A percentile compares a stretch with the other conserved stretches of the same genome.
These are phyloP conservation scores for Protosalanx chinensis DNA, from an alignment of 2,797 vertebrate genomes.

Conservation along the genomic window DNA sequence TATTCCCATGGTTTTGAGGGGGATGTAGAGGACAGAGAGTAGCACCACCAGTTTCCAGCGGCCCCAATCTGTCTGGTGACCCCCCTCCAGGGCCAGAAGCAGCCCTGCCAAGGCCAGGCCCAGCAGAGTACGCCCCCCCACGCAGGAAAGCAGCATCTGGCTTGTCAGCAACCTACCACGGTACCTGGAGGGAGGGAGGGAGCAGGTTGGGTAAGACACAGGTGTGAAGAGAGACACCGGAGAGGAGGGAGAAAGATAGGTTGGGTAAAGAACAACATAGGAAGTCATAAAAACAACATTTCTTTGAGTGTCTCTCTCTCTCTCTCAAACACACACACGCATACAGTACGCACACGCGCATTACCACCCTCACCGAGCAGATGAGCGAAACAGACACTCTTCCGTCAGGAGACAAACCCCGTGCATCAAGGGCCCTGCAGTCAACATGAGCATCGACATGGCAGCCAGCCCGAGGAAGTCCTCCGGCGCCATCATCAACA, in stretches of 20 bases:
- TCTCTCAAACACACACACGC: background rate
- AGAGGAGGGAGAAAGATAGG: background rate
- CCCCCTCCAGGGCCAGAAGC: constrained; percentile 30
- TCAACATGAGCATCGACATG: constrained; percentile 43
- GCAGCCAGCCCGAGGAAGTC: constrained; percentile 34
- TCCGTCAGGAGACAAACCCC: constrained; percentile 50
- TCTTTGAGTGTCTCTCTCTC: no score
- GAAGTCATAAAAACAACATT: no score
- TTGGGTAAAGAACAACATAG: background rate
- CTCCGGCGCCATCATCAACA: constrained; percentile 23
- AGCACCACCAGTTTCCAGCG: constrained; percentile 37
- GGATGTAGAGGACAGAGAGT: constrained; percentile 30
- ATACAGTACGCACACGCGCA: constrained; percentile 1
- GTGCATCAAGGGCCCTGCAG: constrained; percentile 48
- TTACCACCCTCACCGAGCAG: constrained; percentile 48
- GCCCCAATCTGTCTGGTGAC: constrained; percentile 9
- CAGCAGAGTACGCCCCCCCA: constrained; percentile 34
- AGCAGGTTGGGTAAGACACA: background rate
- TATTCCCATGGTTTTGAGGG: constrained; percentile 51
- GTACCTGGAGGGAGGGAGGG: constrained; percentile 42
- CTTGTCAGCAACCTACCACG: constrained; percentile 13
- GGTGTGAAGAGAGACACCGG: no score
- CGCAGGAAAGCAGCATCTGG: constrained; percentile 47
- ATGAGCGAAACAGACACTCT: constrained; percentile 48
- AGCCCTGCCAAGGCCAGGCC: constrained; percentile 36